A percentile compares a stretch with the other conserved stretches of the same genome.
Evolutionary conservation across 2,888 invertebrate species (phyloP).

Genomic region (Latrodectus elegans): DNA sequence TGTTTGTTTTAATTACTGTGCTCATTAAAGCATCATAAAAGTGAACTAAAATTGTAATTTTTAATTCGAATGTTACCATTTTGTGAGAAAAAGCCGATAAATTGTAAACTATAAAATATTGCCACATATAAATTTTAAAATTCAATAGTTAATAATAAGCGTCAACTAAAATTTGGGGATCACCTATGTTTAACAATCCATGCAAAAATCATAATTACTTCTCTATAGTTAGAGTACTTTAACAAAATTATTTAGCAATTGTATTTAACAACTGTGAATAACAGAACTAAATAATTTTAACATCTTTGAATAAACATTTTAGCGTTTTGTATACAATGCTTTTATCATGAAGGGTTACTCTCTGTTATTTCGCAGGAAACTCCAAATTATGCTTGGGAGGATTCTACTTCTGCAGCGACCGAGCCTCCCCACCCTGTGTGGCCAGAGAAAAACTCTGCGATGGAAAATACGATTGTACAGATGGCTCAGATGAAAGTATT

Average conservation of each 20-base stretch:
- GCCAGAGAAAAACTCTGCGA: conserved; percentile 45
- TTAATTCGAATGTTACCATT: too few species aligned
- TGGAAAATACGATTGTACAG: conserved; percentile 44
- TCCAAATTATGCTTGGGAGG: conserved; percentile 26
- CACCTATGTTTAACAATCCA: background rate
- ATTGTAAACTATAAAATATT: too few species aligned
- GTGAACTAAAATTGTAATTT: too few species aligned
- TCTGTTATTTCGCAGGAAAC: conserved; percentile 4
- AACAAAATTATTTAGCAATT: background rate
- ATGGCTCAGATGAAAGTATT: conserved; percentile 64
- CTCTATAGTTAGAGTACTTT: background rate
- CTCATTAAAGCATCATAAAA: too few species aligned
- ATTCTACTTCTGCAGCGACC: conserved; percentile 55
- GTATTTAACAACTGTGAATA: background rate
- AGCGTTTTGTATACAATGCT: background rate
- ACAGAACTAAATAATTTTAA: background rate
- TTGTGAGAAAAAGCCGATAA: too few species aligned
- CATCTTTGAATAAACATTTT: background rate
- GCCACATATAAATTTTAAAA: too few species aligned
- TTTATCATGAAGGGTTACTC: background rate
- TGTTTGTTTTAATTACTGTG: too few species aligned
- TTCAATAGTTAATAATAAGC: too few species aligned
- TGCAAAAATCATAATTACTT: background rate
- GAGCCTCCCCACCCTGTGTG: conserved; percentile 35
- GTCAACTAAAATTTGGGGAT: too few species aligned